Base-by-base conservation (phyloP, 64 coral and sea anemone genomes). In the Porites lutea region DNA sequence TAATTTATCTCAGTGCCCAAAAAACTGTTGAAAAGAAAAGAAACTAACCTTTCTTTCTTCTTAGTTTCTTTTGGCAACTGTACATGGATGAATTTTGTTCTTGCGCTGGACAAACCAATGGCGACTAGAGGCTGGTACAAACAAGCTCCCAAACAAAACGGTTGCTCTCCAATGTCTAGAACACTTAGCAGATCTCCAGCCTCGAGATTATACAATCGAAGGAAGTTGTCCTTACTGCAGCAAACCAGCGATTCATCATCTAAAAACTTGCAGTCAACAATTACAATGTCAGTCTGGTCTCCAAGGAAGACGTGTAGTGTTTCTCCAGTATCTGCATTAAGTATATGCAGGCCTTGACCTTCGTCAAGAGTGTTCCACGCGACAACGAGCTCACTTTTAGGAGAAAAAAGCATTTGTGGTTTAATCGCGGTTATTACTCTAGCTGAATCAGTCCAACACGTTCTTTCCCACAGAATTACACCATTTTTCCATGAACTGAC, bases 231-330 rank as follows among this genome's bases (percentile, higher is more conserved):
- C 11, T 10, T 20, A 11, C 19, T 71, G 20, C 37, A 27, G 67
- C 37, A 71, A 10, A 71, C 67, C 11, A 71, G 19, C 46, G 48
- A 44, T 5, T 49, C 44, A 47, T 75, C 46, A 50, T 47, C 8
- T 14, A 50, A 13, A 48, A 75, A 75, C 48, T 75, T 50, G 44
- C 72, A 75, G 47, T 75, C 72, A 75, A 75, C 72, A 43, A 75
- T 18, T 37, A 1, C 27, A 37, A 37, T 37, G 27, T 37, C 27
- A 37, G 46, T 75, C 19, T 18, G 16, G 15, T n/a, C 67, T 71
- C 20, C 37, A 27, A 21, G 67, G 67, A 71, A 71, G 67, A 43
- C 37, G 67, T 21, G 67, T 3, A 27, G 67, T 27, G 67, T 71
- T n/a, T 27, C 19, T 71, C 67, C 67, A 3, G 67, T 43, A 11